A percentile compares a stretch with the other conserved stretches of the same genome.
Conservation (phyloP, 2,797 vertebrate genomes). For the Premnoplex brunnescens region DNA sequence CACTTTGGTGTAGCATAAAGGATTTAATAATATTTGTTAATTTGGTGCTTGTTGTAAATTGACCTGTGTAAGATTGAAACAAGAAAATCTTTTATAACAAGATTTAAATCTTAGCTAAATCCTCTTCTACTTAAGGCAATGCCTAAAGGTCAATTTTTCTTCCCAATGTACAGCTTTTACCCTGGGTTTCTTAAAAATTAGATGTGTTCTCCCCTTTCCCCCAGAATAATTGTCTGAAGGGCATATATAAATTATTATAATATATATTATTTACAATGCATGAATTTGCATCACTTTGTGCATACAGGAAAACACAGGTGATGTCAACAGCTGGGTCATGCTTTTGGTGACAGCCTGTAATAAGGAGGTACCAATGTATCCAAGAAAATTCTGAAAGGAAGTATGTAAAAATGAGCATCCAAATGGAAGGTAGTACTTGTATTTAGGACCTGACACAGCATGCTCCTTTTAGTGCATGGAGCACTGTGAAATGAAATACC, state of each 20-base stretch:
- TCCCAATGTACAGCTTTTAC: slow-evolving; percentile 71
- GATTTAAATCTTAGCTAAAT: slow-evolving; percentile 72
- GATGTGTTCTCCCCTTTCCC: slow-evolving; percentile 41
- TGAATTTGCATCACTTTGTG: slow-evolving; percentile 65
- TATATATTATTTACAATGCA: slow-evolving; percentile 71
- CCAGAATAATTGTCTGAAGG: slow-evolving; percentile 56
- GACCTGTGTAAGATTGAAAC: slow-evolving; percentile 61
- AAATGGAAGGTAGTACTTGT: neutral
- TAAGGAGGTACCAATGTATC: neutral
- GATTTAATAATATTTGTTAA: slow-evolving; percentile 65
- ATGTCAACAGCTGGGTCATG: neutral
- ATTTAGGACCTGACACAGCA: neutral
- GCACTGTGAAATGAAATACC: neutral
- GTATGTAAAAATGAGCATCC: neutral
- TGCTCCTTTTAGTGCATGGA: neutral
- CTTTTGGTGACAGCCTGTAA: neutral
- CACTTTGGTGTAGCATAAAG: slow-evolving; percentile 64
- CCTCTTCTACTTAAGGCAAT: slow-evolving; percentile 54
- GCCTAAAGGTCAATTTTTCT: slow-evolving; percentile 68
- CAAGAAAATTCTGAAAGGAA: slow-evolving; percentile 26
- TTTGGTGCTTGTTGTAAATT: slow-evolving; percentile 78
- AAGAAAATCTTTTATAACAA: slow-evolving; percentile 73
- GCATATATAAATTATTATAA: slow-evolving; percentile 76
- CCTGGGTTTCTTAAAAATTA: slow-evolving; percentile 63
- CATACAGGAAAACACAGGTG: slow-evolving; percentile 26